These are phyloP conservation scores for Fragum sueziense DNA, from an alignment of 2,888 invertebrate species.

Conservation along the genomic window DNA sequence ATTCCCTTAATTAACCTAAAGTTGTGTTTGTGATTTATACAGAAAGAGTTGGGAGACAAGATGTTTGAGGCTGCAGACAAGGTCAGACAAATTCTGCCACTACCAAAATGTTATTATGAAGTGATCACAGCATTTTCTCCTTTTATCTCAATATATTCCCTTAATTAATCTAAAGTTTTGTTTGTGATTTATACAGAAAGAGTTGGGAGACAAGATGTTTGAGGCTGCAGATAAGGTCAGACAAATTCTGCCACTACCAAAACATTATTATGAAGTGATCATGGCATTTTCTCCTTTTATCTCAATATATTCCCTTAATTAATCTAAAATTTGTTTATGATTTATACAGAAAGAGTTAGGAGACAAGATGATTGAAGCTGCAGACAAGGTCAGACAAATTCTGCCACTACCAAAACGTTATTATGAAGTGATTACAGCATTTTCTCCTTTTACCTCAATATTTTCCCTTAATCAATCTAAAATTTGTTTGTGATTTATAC, in stretches of 20 bases:
- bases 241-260: constrained; percentile 94
- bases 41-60: constrained; percentile 83
- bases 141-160: no score
- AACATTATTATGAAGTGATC: constrained; percentile 94
- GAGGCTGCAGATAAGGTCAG: constrained; percentile 85
- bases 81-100: constrained; percentile 93
- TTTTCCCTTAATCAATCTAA: no score
- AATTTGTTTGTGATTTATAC: no score
- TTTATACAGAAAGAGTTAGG: constrained; percentile 81
- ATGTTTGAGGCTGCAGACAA: constrained; percentile 78
- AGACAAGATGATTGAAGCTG: constrained; percentile 79
- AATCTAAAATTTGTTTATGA: no score
- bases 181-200: constrained; percentile 80
- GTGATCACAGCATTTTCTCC: constrained; percentile 96
- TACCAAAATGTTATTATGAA: constrained; percentile 94
- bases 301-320: no score
- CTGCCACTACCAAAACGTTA: constrained; percentile 94
- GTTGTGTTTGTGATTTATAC: no score
- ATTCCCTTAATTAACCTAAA: no score
- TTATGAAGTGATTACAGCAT: constrained; percentile 95
- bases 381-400: constrained; percentile 89
- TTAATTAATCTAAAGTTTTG: no score
- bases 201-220: constrained; percentile 81
- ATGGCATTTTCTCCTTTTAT: no score
- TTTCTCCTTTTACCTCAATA: no score